These are phyloP conservation scores for Ladona fulva DNA, from an alignment of 1,140 invertebrate species.

Conservation along the genomic window DNA sequence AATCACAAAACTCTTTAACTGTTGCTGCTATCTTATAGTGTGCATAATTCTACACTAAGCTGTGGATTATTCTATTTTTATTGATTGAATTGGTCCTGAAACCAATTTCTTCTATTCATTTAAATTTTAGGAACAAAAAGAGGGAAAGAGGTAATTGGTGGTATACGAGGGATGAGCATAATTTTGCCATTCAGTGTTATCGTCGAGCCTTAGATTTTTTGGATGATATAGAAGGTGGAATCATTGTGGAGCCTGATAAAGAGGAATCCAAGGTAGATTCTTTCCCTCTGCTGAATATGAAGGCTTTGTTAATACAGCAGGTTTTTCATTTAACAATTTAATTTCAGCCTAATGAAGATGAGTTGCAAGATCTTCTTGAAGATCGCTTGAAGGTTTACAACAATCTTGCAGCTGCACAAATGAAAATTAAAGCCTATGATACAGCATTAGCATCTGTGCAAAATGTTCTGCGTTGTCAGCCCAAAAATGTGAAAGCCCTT, in stretches of 20 bases:
- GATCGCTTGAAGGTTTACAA: constrained; percentile 75
- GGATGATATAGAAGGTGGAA: constrained; percentile 54
- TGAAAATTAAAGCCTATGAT: constrained; percentile 74
- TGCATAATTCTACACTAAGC: too few species aligned
- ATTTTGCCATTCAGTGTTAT: constrained; percentile 73
- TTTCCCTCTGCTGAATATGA: constrained; percentile 25
- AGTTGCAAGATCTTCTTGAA: constrained; percentile 48
- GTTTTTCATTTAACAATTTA: background rate
- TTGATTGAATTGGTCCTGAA: too few species aligned
- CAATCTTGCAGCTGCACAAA: constrained; percentile 81
- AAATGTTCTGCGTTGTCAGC: constrained; percentile 68
- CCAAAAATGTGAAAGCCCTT: constrained; percentile 79
- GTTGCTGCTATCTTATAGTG: too few species aligned
- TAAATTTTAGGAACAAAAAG: constrained; percentile 56
- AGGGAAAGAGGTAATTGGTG: constrained; percentile 81
- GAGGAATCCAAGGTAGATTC: background rate
- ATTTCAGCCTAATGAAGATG: constrained; percentile 26
- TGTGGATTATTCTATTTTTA: too few species aligned
- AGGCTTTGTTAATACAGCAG: background rate
- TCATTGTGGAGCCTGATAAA: constrained; percentile 29
- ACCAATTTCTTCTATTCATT: constrained; percentile 15
- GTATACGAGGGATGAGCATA: constrained; percentile 67
- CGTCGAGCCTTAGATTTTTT: constrained; percentile 71
- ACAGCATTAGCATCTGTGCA: constrained; percentile 71
- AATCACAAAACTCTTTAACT: too few species aligned